Evolutionary conservation across 2,888 invertebrate genomes (phyloP), one percentile per base, ranked within the genome.

Genomic region (Argyresthia goedartella): DNA sequence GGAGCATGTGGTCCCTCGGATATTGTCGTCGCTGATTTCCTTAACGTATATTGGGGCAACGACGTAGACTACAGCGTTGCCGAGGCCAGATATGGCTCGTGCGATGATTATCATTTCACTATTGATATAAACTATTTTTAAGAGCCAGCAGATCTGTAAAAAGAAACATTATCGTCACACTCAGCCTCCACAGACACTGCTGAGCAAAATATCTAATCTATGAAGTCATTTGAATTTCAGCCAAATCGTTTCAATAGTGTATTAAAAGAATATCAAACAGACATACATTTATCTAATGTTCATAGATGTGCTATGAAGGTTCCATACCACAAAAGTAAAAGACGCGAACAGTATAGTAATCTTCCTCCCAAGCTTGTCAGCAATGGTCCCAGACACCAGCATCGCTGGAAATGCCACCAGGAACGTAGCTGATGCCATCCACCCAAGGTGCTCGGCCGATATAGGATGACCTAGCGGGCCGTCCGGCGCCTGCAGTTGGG

Each of bases 391-490:
- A 59, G 68, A 74, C 13, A 73, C 53, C 7, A 74, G 64, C 16
- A 71, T 73, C 1, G 73, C 71, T 8, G 66, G 51, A 8, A 75
- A 57, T 4, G 70, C 76, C 4, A 73, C 73, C 13, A 77, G 55
- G 54, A 70, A 69, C 43, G 76, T 63, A 11, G 73, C 56, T 2
- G 77, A 73, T 7, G 72, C 76, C 36, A 81, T 58, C 70, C 74
- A 73, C 0, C 75, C 67, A 1, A 68, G 57, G 51, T 69, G 64
- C 52, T 65, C 61, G 46, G 63, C 55, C 39, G 62, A 63, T 54
- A 81, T 55, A 1, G 66, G 59, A 14, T 51, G 49, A 1, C 61
- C 65, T 4, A 67, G 53, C 0, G 70, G 66, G 1, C 67, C 61
- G 4, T 51, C 34, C 34, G 57, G 54, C 0, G 68, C 64, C 52